Conservation (phyloP, 2,113 vertebrate species). For the Crotalus tigris region DNA sequence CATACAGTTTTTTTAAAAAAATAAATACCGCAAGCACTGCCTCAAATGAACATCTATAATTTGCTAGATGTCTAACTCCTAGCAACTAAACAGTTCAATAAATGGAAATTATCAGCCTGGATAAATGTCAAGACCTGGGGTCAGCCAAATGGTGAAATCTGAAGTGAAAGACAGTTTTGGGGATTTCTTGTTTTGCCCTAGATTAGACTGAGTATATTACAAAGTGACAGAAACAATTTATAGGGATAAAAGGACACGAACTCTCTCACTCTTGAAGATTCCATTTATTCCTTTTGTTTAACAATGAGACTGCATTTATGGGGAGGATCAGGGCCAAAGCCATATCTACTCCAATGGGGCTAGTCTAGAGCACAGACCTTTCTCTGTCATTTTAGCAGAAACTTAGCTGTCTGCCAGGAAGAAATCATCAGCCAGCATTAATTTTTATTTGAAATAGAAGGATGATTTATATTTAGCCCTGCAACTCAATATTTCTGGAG, state of each 20-base stretch:
- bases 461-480: background rate
- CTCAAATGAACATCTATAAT: fast-evolving
- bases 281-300: background rate
- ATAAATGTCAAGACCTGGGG: background rate
- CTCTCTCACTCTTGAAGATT: background rate
- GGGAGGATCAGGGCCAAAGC: background rate
- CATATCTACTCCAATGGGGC: background rate
- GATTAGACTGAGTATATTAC: background rate
- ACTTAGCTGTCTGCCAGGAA: background rate
- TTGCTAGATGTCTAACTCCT: background rate
- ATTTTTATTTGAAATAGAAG: background rate
- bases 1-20: fast-evolving
- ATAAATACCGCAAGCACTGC: background rate
- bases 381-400: fast-evolving
- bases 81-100: background rate
- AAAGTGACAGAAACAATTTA: background rate
- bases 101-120: background rate
- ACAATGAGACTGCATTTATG: fast-evolving
- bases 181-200: background rate
- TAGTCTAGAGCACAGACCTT: background rate
- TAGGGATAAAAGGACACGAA: background rate
- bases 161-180: background rate
- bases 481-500: background rate
- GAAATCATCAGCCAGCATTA: background rate
- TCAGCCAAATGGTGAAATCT: background rate